Conservation (phyloP, 2,888 invertebrate species). For the Latheticus oryzae region DNA sequence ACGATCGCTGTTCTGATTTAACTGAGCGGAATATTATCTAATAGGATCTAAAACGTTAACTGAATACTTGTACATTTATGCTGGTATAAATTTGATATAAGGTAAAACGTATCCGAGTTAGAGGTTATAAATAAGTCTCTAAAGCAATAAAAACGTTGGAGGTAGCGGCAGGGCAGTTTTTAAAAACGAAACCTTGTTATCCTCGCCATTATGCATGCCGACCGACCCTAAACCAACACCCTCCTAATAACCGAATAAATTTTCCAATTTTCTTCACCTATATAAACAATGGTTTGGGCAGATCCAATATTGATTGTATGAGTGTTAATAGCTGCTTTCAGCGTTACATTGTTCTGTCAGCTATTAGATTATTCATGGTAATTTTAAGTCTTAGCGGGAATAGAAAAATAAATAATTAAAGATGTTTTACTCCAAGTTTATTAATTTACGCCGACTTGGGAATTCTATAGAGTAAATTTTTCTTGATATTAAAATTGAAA, state of each 20-base stretch:
- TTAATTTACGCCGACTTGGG: neutral
- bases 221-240: slow-evolving; percentile 24
- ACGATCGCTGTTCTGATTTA: slow-evolving; percentile 2
- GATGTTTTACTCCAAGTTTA: slow-evolving; percentile 2
- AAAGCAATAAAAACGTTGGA: too few relatives aligned
- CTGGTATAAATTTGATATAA: too few relatives aligned
- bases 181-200: too few relatives aligned
- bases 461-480: slow-evolving; percentile 5
- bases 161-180: too few relatives aligned
- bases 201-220: slow-evolving; percentile 4
- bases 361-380: slow-evolving; percentile 17
- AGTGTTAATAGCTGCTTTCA: slow-evolving; percentile 14
- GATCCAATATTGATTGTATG: slow-evolving; percentile 26
- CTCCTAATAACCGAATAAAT: slow-evolving; percentile 33
- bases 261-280: slow-evolving; percentile 28
- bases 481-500: slow-evolving; percentile 3
- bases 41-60: too few relatives aligned
- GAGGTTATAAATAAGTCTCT: too few relatives aligned
- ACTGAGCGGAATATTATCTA: slow-evolving; percentile 4
- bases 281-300: slow-evolving; percentile 20
- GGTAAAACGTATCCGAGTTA: too few relatives aligned
- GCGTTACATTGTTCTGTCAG: slow-evolving; percentile 2
- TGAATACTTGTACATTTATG: too few relatives aligned
- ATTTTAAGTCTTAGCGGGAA: neutral
- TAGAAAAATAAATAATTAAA: slow-evolving; percentile 5